Evolutionary conservation across 2,888 invertebrate genomes (phyloP).

Genomic region (Conomelus anceps): DNA sequence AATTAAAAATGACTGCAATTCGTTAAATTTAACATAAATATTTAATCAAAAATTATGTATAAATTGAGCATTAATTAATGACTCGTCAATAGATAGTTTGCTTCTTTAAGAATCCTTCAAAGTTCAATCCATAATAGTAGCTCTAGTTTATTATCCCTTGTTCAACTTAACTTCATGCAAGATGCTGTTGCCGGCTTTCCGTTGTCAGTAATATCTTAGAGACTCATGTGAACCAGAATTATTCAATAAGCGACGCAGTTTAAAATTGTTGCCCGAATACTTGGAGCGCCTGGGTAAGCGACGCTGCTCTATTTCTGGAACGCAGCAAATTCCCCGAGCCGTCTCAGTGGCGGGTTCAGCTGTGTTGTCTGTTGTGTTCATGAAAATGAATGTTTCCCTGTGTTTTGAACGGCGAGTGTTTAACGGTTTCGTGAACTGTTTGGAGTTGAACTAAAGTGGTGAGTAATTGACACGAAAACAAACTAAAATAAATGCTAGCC

Average conservation of each 20-base stretch:
- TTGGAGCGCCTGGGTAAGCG: not conserved
- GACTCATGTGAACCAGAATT: not conserved
- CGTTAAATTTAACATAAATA: too few species aligned
- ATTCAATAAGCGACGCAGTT: not conserved
- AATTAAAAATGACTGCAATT: too few species aligned
- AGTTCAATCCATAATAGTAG: too few species aligned
- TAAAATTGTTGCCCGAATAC: not conserved
- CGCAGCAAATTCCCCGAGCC: not conserved
- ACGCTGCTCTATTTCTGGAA: not conserved
- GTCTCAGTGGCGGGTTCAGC: not conserved
- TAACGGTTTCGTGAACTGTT: too few species aligned
- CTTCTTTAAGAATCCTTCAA: too few species aligned
- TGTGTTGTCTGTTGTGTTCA: not conserved
- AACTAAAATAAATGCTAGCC: too few species aligned
- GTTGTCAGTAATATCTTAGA: not conserved
- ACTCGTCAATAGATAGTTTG: too few species aligned
- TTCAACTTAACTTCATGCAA: not conserved
- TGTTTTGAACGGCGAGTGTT: not conserved
- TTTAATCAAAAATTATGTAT: too few species aligned
- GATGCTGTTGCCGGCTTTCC: not conserved
- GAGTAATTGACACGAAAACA: too few species aligned
- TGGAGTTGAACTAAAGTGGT: not conserved
- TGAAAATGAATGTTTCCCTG: not conserved
- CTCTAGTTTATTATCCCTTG: not conserved
- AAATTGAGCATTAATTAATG: too few species aligned